Evolutionary conservation across 2,888 invertebrate genomes (phyloP), one percentile per base, ranked within the genome.

Genomic region (Rotaria sp.): DNA sequence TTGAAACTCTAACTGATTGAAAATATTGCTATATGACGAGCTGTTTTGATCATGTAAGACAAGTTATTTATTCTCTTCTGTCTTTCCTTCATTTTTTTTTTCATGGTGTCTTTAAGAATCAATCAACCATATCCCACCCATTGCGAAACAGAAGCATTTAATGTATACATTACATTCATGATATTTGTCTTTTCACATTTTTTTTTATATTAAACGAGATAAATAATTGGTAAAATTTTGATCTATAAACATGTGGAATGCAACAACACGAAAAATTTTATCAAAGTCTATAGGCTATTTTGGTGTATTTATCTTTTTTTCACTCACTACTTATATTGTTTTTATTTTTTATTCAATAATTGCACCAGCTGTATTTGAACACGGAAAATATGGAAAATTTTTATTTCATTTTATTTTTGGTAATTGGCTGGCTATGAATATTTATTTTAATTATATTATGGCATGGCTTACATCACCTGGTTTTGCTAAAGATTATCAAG

Each of bases 371-470:
- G 10, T 45, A 24, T 24, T 45, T 26, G n/a, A 80, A n/a, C 7
- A 80, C 1, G 15, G 35, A 21, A 11, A 26, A 5, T 80, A 80
- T 80, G 45, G 45, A 24, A 85, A 85, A 41, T 85, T 86, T 48
- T 90, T 94, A 45, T 91, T 94, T 88, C 93, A 97, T 87, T 91
- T 97, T 7, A 91, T 95, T 80, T 91, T 96, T 89, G 97, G 97
- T 52, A 95, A 98, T 91, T 97, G 96, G 96, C 91, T 98, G 41
- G 92, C 97, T 80, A 89, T 95, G 48, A 97, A 97, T 91, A 94
- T 96, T 84, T 91, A 94, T 38, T 98, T 96, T 90, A 95, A 98
- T 92, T 98, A 97, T 91, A 94, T 94, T 89, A 96, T 95, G 94
- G 97, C 96, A 85, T 95, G 95, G 52, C 93, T 93, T 50, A 95